Base-by-base conservation (phyloP, 1,140 invertebrate genomes). In the Zaprionus capensis region DNA sequence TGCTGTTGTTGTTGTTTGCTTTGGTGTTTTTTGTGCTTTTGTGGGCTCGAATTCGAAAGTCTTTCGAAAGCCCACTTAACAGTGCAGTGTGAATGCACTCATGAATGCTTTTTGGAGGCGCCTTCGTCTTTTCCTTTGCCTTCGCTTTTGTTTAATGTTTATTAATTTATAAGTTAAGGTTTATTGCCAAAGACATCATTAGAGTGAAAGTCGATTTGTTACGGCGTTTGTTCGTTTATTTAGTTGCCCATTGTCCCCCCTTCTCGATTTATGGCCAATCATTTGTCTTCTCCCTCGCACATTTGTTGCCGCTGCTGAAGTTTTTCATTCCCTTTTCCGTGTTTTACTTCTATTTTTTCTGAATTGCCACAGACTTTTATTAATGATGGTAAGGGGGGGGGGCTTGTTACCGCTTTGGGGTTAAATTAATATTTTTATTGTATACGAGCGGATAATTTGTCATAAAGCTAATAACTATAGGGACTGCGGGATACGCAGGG, bases 191-290 rank as follows among this genome's bases (percentile, higher is more conserved):
- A 81, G 81, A 85, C 78, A 67, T 81, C 66, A 88, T 90, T 90
- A 88, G 90, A 85, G 85, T 90, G 85, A 88, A 88, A 88, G 81
- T 91, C 85, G 71, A 90, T 88, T 88, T 90, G 69, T 62, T 66
- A 73, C 61, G 61, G 58, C 61, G 36, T 87, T 76, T 71, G 62
- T 44, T 71, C 41, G 65, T 38, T 36, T 49, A 57, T 63, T 66
- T 74, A 57, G 38, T n/a, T 46, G 41, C n/a, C 41, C 41, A 38
- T 14, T 15, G 36, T 36, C 38, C 38, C 38, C 38, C 36, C 49
- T 66, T 31, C 28, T 65, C 57, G 65, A 87, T 87, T 86, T 82
- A 86, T 87, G 62, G 76, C 44, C 66, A 66, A 62, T 78, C 69
- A 88, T 87, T 87, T 87, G 56, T 77, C 63, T 77, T 82, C 62